Percentiles rank a stretch among this genome's conserved stretches.
Conservation (phyloP, 1,140 invertebrate species). For the Drosophila carrolli region DNA sequence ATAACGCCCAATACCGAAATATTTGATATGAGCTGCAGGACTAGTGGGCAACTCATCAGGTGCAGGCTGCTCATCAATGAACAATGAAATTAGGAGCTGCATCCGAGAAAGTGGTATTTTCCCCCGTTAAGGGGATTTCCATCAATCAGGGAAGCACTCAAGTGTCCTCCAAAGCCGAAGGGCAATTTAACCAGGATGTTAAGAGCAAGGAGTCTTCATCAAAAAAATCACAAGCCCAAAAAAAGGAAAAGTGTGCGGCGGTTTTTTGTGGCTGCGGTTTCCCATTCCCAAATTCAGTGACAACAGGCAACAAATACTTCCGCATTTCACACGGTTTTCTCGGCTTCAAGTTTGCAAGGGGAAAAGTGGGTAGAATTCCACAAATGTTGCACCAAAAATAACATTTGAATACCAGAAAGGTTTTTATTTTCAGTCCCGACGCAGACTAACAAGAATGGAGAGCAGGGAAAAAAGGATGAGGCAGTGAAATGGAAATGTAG, state of each 20-base stretch:
- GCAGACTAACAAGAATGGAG: slow-evolving; percentile 42
- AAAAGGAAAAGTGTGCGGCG: slow-evolving; percentile 52
- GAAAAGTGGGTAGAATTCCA: slow-evolving; percentile 35
- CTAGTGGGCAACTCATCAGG: slow-evolving; percentile 1
- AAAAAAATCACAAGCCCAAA: slow-evolving; percentile 17
- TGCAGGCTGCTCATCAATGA: slow-evolving; percentile 32
- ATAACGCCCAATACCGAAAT: slow-evolving; percentile 6
- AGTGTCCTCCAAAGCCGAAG: slow-evolving; percentile 28
- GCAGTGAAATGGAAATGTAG: slow-evolving; percentile 40
- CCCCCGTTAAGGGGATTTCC: slow-evolving; percentile 1
- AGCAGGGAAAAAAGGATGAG: neutral
- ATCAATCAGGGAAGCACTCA: slow-evolving; percentile 42
- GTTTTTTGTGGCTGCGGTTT: slow-evolving; percentile 44
- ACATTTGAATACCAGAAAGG: slow-evolving; percentile 78
- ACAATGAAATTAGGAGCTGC: slow-evolving; percentile 48
- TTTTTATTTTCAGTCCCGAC: slow-evolving; percentile 59
- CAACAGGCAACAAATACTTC: slow-evolving; percentile 65
- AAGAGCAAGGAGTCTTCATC: slow-evolving; percentile 17
- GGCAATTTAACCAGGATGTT: slow-evolving; percentile 49
- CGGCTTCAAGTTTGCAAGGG: neutral
- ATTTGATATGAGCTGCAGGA: neutral
- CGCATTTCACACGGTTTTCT: slow-evolving; percentile 69
- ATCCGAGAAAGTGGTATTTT: neutral
- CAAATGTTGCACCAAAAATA: slow-evolving; percentile 74
- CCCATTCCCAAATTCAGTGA: slow-evolving; percentile 30